Percentiles rank a stretch among this genome's conserved stretches.
phyloP scores from a whole-genome alignment of 2,888 invertebrate genomes.

The Branchellion lobata region DNA sequence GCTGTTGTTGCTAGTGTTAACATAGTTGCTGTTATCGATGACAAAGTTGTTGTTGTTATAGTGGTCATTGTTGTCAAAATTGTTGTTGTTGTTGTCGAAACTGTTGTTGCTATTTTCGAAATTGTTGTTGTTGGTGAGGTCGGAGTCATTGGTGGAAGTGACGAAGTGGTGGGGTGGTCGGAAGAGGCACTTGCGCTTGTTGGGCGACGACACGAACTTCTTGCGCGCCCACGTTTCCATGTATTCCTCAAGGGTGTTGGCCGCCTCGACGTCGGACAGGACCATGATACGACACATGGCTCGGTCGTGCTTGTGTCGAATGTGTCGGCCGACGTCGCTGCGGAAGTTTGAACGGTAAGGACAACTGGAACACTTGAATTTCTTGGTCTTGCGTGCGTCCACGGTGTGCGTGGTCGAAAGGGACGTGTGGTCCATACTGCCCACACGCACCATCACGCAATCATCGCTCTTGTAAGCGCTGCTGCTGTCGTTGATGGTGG shows the following conservation, averaged over 20 bases:
- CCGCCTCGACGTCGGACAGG: conserved; percentile 41
- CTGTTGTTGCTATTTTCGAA: too few species aligned
- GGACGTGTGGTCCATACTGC: background rate
- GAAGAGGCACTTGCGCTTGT: conserved; percentile 41
- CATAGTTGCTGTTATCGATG: too few species aligned
- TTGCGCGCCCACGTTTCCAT: conserved; percentile 50
- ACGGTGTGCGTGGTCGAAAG: conserved; percentile 38
- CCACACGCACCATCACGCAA: background rate
- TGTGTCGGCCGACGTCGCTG: conserved; percentile 94
- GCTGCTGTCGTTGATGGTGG: background rate
- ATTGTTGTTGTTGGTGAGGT: too few species aligned
- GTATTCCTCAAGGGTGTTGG: conserved; percentile 54
- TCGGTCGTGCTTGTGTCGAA: conserved; percentile 66
- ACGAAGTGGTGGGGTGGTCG: too few species aligned
- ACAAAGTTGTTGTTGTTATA: too few species aligned
- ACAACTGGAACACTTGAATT: conserved; percentile 51
- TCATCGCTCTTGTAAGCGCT: too few species aligned
- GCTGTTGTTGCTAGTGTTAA: too few species aligned
- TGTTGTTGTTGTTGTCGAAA: too few species aligned
- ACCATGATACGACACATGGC: conserved; percentile 41
- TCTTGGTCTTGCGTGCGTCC: conserved; percentile 46
- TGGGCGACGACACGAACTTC: conserved; percentile 50
- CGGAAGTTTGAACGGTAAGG: conserved; percentile 81
- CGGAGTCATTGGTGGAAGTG: too few species aligned
- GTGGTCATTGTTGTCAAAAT: too few species aligned